These are phyloP conservation scores for Caranx ignobilis DNA, from an alignment of 2,113 vertebrate species.

Conservation along the genomic window DNA sequence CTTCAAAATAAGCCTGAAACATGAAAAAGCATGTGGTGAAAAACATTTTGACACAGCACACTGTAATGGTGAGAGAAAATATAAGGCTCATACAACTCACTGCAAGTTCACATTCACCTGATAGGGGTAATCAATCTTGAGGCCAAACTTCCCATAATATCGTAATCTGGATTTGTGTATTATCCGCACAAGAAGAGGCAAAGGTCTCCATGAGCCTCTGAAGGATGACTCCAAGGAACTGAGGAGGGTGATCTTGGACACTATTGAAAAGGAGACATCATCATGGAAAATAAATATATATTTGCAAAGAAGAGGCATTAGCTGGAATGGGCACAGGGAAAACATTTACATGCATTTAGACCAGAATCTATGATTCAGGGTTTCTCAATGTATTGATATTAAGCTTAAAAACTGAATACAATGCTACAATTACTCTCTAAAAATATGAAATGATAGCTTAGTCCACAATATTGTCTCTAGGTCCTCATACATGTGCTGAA, in stretches of 20 bases:
- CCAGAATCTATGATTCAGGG: no score
- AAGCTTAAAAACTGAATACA: no score
- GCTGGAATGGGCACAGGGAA: neutral
- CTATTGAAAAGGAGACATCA: slow-evolving; percentile 75
- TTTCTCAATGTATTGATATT: no score
- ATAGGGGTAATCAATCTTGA: slow-evolving; percentile 88
- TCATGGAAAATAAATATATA: neutral
- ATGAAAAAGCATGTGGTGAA: neutral
- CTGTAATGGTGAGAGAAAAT: neutral
- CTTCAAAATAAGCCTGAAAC: slow-evolving; percentile 91
- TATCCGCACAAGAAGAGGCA: slow-evolving; percentile 90
- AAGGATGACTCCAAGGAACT: slow-evolving; percentile 85
- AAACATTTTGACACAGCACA: neutral
- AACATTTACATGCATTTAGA: no score
- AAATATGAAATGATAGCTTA: no score
- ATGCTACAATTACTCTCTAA: no score
- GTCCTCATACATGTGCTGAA: no score
- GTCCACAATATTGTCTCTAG: no score
- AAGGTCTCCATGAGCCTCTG: slow-evolving; percentile 69
- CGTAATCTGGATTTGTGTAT: slow-evolving; percentile 90
- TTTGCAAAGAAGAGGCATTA: no score
- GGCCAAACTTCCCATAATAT: slow-evolving; percentile 91
- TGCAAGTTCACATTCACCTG: slow-evolving; percentile 82
- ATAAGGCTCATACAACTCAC: neutral
- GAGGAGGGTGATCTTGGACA: slow-evolving; percentile 85